phyloP scores from a whole-genome alignment of 53 echinoderm and acorn worm species.

The Paracentrotus lividus region DNA sequence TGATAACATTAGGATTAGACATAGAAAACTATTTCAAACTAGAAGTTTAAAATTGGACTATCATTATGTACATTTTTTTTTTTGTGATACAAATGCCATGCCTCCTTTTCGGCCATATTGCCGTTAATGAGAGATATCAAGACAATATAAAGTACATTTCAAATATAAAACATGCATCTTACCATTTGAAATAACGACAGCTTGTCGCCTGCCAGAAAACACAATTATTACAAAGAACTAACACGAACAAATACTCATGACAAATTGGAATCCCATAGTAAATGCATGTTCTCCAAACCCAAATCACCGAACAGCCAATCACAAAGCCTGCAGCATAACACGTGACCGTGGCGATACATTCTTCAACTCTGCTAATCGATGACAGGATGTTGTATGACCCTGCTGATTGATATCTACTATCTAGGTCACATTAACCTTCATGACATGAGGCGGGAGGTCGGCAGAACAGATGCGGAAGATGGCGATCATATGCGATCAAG shows the following conservation, averaged over 20 bases:
- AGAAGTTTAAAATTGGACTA: too few species aligned
- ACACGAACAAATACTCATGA: neutral
- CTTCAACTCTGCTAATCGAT: neutral
- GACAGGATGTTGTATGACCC: slow-evolving; percentile 8
- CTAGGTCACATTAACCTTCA: slow-evolving; percentile 17
- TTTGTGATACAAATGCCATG: too few species aligned
- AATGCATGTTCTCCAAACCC: neutral
- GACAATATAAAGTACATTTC: too few species aligned
- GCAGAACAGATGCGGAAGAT: slow-evolving; percentile 32
- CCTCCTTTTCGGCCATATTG: too few species aligned
- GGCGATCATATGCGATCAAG: slow-evolving; percentile 16
- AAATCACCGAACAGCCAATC: slow-evolving; percentile 9
- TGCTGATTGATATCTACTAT: slow-evolving; percentile 10
- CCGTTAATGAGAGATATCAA: too few species aligned
- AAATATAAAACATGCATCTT: neutral
- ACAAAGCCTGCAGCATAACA: neutral
- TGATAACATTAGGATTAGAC: too few species aligned
- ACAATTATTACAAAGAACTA: neutral
- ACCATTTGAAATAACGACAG: neutral
- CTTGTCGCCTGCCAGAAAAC: neutral
- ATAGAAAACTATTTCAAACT: too few species aligned
- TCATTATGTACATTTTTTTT: too few species aligned
- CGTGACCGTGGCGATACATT: neutral
- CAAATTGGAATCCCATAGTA: neutral
- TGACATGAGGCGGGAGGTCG: neutral